Evolutionary conservation across 1,140 invertebrate species (phyloP), one percentile per base, ranked within the genome.

Genomic region (Caenorhabditis remanei): DNA sequence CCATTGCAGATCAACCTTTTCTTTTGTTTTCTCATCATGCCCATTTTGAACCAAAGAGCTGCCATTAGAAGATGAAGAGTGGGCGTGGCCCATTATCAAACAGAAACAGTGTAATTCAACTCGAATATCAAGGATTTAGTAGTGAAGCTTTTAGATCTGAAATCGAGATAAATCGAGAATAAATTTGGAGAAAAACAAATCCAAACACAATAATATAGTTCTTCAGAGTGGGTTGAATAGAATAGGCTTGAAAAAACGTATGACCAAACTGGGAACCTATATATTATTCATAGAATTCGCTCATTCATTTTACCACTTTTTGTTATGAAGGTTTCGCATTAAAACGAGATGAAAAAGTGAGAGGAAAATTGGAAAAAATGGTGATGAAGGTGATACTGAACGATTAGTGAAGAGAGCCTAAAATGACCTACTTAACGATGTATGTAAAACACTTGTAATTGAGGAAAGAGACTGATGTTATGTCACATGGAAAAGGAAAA

Each of bases 381-480:
- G n/a, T 2, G 46, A 48, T 79, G 46, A 24, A 43, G 71, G 46
- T 50, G 46, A 79, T 79, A 24, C 43, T 43, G 21, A 85, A 61
- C 21, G 58, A 65, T 16, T 6, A 19, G 7, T 32, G 71, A 48
- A 21, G 19, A 43, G 16, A 46, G 58, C 56, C 32, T 21, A 9
- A n/a, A 32, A 58, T 14, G 21, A 58, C 19, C 71, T 79, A 11
- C 71, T 79, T 50, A 50, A 46, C 71, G 21, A 79, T 79, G 71
- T 79, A 79, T 50, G 71, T 50, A 79, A 79, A 79, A 79, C 71
- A 79, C 71, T 79, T 24, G 71, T 79, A 79, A 79, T 79, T 79
- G 71, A 14, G 65, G 71, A 53, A 53, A 14, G 46, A 53, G 46
- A 79, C 71, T 79, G 71, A 79, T 79, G 71, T 40, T 79, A 16